phyloP scores from a whole-genome alignment of 2,888 invertebrate genomes.

The Trachelus troglodyta region DNA sequence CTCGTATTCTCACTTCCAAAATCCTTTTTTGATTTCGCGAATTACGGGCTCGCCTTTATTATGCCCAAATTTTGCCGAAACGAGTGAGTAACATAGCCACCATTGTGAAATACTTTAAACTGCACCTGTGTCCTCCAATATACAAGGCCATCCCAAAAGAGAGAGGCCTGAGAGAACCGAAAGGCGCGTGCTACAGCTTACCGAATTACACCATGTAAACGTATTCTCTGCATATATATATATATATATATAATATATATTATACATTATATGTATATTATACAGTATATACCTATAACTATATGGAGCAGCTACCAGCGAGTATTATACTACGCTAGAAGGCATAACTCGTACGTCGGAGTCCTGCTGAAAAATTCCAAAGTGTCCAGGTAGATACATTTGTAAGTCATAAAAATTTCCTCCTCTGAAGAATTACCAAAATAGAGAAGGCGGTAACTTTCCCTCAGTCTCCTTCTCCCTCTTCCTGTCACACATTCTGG shows the following conservation, averaged over 20 bases:
- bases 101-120: slow-evolving; percentile 7
- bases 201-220: neutral
- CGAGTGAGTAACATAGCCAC: neutral
- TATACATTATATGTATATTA: neutral
- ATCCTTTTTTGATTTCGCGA: neutral
- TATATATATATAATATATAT: neutral
- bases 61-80: slow-evolving; percentile 1
- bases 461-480: slow-evolving; percentile 19
- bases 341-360: neutral
- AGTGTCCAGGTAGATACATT: neutral
- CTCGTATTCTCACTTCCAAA: slow-evolving; percentile 10
- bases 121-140: neutral
- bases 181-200: neutral
- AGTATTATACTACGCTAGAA: neutral
- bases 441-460: slow-evolving; percentile 17
- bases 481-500: slow-evolving; percentile 23
- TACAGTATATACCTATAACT: neutral
- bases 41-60: slow-evolving; percentile 19
- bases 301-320: neutral
- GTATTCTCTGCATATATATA: neutral
- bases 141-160: neutral
- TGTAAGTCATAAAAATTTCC: slow-evolving; percentile 58
- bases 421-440: slow-evolving; percentile 43
- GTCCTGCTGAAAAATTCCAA: neutral
- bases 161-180: neutral